These are phyloP conservation scores for Ectemnius continuus DNA, from an alignment of 2,888 invertebrate species.

Conservation along the genomic window DNA sequence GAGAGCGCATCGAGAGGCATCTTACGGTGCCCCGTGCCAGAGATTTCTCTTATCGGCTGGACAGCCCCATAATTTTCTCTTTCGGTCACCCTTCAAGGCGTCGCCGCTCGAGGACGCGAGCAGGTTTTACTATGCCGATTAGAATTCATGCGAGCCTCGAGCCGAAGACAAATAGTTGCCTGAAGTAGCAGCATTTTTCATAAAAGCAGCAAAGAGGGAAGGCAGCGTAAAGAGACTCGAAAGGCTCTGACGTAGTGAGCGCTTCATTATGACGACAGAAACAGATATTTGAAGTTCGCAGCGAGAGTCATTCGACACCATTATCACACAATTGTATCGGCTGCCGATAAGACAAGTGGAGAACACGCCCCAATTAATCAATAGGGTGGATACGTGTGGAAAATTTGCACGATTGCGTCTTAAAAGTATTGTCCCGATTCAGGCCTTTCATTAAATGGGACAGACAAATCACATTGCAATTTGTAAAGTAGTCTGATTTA, in stretches of 20 bases:
- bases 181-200: too few species aligned
- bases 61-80: constrained; percentile 37
- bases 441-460: too few species aligned
- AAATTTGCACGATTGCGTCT: neutral
- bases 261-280: too few species aligned
- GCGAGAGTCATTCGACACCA: too few species aligned
- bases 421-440: neutral
- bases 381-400: neutral
- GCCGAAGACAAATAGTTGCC: constrained; percentile 7
- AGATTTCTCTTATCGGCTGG: constrained; percentile 33
- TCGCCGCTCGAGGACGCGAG: constrained; percentile 42
- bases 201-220: too few species aligned
- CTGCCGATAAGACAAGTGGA: constrained; percentile 10
- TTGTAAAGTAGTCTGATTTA: too few species aligned
- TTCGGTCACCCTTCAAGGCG: constrained; percentile 31
- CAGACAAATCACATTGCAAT: too few species aligned
- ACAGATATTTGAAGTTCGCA: too few species aligned
- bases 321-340: too few species aligned
- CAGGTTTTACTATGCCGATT: constrained; percentile 56
- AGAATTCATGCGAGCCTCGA: constrained; percentile 53
- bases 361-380: constrained; percentile 16
- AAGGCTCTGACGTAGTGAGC: too few species aligned
- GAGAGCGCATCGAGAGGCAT: constrained; percentile 29
- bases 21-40: constrained; percentile 25
- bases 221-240: too few species aligned